Base-by-base conservation (phyloP, 2,888 invertebrate species). In the Patella depressa region DNA sequence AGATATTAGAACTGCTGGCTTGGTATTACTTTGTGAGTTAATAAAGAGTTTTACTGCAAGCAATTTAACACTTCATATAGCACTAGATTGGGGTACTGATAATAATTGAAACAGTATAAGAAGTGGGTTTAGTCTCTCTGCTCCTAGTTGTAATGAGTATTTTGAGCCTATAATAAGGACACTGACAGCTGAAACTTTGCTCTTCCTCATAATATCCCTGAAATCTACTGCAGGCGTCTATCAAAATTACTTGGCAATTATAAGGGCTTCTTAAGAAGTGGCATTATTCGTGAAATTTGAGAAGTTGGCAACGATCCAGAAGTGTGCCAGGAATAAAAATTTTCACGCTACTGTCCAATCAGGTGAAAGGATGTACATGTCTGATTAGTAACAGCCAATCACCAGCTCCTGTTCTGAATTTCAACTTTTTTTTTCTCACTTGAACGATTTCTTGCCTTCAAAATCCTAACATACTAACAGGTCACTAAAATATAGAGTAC, bases 321-420 rank as follows among this genome's bases (percentile, higher is more conserved):
- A 65, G 65, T 65, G 65, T 65, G 65, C 65, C 24, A 65, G 65
- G 65, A 65, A 65, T 65, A 65, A 24, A 19, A 65, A 65, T 65
- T 45, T 65, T 65, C 65, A 65, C 65, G 24, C 65, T 19, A 12
- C 24, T 65, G 65, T 65, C 65, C 65, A 65, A 65, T 65, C 65
- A 65, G 65, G 65, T 65, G 24, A 24, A 65, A 65, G 65, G 24
- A 65, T 24, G 24, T 24, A 24, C 19, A 15, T 24, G 65, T 65
- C 19, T 65, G 24, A 65, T 65, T 65, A 65, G 65, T 65, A 24
- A 24, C 14, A 24, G 24, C 65, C 65, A 65, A 65, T 65, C 65
- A 65, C 19, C 11, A 24, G 65, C 65, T 14, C 24, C 65, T 45
- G 9, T 45, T 45, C 45, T 45, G 45, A 45, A 45, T 9, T 45